A percentile compares a stretch with the other conserved stretches of the same genome.
These are phyloP conservation scores for Sinopyrophorus schimmeli DNA, from an alignment of 2,888 invertebrate genomes.

Conservation along the genomic window DNA sequence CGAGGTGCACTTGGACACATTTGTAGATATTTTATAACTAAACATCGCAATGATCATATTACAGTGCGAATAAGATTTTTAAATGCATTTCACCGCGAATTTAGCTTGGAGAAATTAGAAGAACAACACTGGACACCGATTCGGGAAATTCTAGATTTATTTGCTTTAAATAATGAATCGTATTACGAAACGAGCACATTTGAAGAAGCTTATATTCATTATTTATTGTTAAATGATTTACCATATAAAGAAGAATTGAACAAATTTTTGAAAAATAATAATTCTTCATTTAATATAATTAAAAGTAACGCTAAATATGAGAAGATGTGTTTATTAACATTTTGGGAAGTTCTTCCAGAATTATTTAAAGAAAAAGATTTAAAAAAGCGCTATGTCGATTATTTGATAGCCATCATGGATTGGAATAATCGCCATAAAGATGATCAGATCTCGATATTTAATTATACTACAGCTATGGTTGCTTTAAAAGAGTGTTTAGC, in stretches of 20 bases:
- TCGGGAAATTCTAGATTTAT: constrained; percentile 10
- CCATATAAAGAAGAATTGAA: constrained; percentile 4
- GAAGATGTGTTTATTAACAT: constrained; percentile 11
- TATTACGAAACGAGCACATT: background rate
- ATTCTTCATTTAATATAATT: constrained; percentile 1
- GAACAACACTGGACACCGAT: constrained; percentile 16
- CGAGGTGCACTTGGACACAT: constrained; percentile 1
- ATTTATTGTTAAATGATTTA: constrained; percentile 10
- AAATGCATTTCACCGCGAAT: background rate
- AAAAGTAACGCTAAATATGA: constrained; percentile 6
- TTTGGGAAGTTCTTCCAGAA: constrained; percentile 8
- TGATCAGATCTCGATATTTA: constrained; percentile 8
- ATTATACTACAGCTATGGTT: constrained; percentile 3
- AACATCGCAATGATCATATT: constrained; percentile 11
- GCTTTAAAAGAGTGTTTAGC: background rate
- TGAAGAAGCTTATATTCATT: constrained; percentile 12
- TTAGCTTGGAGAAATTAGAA: constrained; percentile 3
- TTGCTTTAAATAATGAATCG: background rate
- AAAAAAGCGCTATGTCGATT: background rate
- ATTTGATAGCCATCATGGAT: constrained; percentile 5
- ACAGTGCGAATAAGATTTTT: constrained; percentile 4
- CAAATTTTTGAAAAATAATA: background rate
- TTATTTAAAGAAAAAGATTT: background rate
- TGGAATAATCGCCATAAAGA: constrained; percentile 16
- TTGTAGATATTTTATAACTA: constrained; percentile 12